Conservation (phyloP, 2,888 invertebrate genomes). For the Spilarctia lutea region DNA sequence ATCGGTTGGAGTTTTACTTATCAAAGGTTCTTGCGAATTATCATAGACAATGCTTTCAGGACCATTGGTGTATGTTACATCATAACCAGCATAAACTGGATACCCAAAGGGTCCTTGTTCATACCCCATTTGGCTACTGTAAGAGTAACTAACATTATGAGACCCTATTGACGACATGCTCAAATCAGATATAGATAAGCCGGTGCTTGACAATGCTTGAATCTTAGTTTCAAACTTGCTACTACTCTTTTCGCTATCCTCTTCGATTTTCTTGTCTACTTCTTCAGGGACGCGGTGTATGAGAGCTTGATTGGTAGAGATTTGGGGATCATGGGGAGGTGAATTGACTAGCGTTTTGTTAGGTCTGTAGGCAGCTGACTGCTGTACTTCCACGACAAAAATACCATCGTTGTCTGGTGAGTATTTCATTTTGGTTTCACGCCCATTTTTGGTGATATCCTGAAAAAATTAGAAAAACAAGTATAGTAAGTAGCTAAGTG, state of each 20-base stretch:
- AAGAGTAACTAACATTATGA: constrained; percentile 91
- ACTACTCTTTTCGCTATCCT: constrained; percentile 71
- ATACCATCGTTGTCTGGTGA: constrained; percentile 91
- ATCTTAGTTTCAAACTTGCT: constrained; percentile 76
- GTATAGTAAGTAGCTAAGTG: neutral
- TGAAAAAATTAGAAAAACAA: constrained; percentile 63
- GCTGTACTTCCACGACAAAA: constrained; percentile 90
- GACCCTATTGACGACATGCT: constrained; percentile 91
- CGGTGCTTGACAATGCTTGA: constrained; percentile 89
- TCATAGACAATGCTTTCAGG: constrained; percentile 74
- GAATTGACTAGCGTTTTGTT: constrained; percentile 69
- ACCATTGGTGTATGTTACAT: constrained; percentile 74
- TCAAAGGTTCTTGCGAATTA: constrained; percentile 81
- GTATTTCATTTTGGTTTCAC: constrained; percentile 92
- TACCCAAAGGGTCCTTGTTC: constrained; percentile 91
- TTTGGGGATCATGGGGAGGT: constrained; percentile 75
- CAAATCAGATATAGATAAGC: constrained; percentile 93
- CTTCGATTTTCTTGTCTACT: constrained; percentile 69
- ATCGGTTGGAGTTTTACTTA: constrained; percentile 81
- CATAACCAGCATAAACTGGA: constrained; percentile 87
- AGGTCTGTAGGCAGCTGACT: constrained; percentile 76
- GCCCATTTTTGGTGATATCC: constrained; percentile 90
- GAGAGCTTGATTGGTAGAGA: constrained; percentile 81
- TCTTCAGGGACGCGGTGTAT: constrained; percentile 81
- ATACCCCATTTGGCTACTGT: constrained; percentile 93